phyloP scores from a whole-genome alignment of 2,797 vertebrate genomes.

The Gymnodraco acuticeps region DNA sequence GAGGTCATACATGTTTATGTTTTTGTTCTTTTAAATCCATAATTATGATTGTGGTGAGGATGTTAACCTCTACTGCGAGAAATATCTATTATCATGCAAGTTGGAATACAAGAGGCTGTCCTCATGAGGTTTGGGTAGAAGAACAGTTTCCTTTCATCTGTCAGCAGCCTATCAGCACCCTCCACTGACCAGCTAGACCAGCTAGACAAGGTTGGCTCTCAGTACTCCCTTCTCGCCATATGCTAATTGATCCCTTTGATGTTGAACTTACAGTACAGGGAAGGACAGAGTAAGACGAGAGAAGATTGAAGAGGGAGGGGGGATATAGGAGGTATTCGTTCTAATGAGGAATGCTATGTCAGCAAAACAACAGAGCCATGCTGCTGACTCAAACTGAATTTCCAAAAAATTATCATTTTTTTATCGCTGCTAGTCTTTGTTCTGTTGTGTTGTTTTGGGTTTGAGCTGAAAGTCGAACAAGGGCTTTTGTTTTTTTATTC shows the following conservation, averaged over 20 bases:
- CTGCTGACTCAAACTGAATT: conserved; percentile 46
- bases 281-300: conserved; percentile 44
- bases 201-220: conserved; percentile 70
- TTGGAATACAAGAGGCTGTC: conserved; percentile 41
- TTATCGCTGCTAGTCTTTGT: conserved; percentile 43
- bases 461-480: conserved; percentile 31
- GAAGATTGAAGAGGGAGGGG: conserved; percentile 27
- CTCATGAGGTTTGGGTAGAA: conserved; percentile 60
- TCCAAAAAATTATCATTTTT: conserved; percentile 22
- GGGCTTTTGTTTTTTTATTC: conserved; percentile 15
- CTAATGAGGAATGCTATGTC: conserved; percentile 72
- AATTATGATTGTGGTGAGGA: conserved; percentile 37
- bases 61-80: conserved; percentile 40
- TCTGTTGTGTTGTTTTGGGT: conserved; percentile 33
- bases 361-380: conserved; percentile 56
- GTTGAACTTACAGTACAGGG: conserved; percentile 67
- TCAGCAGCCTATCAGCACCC: conserved; percentile 69
- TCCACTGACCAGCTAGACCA: conserved; percentile 57
- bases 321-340: conserved; percentile 32
- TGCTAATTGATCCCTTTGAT: conserved; percentile 79
- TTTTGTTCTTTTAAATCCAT: conserved; percentile 48
- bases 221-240: conserved; percentile 57
- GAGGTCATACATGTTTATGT: conserved; percentile 37
- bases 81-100: conserved; percentile 47
- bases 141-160: conserved; percentile 72